Conservation (phyloP, 2,888 invertebrate genomes). For the Amphiduros pacificus region DNA sequence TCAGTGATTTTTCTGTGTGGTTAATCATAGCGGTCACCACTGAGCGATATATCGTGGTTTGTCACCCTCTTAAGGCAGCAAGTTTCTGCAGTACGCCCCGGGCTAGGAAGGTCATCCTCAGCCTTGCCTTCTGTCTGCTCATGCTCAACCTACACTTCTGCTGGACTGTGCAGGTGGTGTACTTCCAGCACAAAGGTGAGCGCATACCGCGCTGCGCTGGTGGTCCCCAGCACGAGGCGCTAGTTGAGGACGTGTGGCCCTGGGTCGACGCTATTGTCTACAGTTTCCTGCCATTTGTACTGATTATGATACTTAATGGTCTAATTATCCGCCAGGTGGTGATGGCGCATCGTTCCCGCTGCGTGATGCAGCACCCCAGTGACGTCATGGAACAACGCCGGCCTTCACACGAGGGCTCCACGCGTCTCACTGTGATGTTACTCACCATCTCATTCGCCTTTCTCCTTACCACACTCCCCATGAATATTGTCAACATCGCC, state of each 20-base stretch:
- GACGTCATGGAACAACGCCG: constrained; percentile 17
- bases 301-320: constrained; percentile 46
- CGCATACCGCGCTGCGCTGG: constrained; percentile 28
- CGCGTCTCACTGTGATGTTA: constrained; percentile 49
- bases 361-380: constrained; percentile 9
- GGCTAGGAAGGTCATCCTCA: constrained; percentile 41
- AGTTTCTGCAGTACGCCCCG: constrained; percentile 40
- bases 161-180: constrained; percentile 39
- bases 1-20: constrained; percentile 51
- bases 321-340: constrained; percentile 51
- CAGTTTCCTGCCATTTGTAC: constrained; percentile 48
- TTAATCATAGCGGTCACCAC: constrained; percentile 54
- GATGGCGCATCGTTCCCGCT: constrained; percentile 28
- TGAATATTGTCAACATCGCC: constrained; percentile 44
- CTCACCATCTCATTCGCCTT: constrained; percentile 53
- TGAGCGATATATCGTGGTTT: constrained; percentile 53
- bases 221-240: constrained; percentile 21
- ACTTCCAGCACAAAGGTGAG: constrained; percentile 19
- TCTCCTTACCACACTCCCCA: constrained; percentile 50
- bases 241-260: constrained; percentile 45
- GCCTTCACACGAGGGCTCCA: constrained; percentile 25
- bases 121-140: constrained; percentile 37
- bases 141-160: constrained; percentile 46
- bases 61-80: constrained; percentile 44
- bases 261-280: constrained; percentile 54